These are phyloP conservation scores for Sarcophaga carnaria DNA, from an alignment of 2,888 invertebrate genomes.

Conservation along the genomic window DNA sequence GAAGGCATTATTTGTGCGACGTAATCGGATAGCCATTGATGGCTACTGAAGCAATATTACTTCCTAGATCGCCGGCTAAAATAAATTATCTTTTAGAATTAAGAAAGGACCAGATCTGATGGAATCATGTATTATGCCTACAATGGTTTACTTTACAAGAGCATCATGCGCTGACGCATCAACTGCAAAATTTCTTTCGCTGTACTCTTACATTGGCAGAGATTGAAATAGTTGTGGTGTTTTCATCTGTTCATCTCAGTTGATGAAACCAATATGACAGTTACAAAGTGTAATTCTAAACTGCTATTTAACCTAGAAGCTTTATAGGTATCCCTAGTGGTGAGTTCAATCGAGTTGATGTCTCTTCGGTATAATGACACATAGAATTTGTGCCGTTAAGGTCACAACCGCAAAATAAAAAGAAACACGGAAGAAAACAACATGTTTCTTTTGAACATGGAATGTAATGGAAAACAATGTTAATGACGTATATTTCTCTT, in stretches of 20 bases:
- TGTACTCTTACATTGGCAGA: slow-evolving; percentile 13
- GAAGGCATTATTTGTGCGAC: too few relatives aligned
- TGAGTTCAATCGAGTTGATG: slow-evolving; percentile 50
- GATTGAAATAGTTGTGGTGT: slow-evolving; percentile 52
- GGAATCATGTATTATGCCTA: too few relatives aligned
- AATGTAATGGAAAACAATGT: slow-evolving; percentile 12
- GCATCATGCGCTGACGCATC: too few relatives aligned
- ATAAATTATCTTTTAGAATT: too few relatives aligned
- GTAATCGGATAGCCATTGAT: too few relatives aligned
- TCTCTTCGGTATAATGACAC: slow-evolving; percentile 55
- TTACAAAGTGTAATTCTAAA: slow-evolving; percentile 70
- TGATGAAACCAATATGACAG: slow-evolving; percentile 68
- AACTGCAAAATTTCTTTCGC: not conserved
- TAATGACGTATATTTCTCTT: slow-evolving; percentile 3
- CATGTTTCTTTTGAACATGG: slow-evolving; percentile 18
- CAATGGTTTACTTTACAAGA: too few relatives aligned
- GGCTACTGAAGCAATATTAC: too few relatives aligned
- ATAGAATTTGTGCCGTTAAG: slow-evolving; percentile 66
- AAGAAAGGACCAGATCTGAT: too few relatives aligned
- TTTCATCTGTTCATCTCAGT: slow-evolving; percentile 44
- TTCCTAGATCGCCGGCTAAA: too few relatives aligned
- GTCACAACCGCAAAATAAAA: slow-evolving; percentile 56
- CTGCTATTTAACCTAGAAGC: slow-evolving; percentile 61
- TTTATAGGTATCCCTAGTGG: slow-evolving; percentile 46
- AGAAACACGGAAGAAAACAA: not conserved